Evolutionary conservation across 2,888 invertebrate species (phyloP).

Genomic region (Drosophila engyochracea): DNA sequence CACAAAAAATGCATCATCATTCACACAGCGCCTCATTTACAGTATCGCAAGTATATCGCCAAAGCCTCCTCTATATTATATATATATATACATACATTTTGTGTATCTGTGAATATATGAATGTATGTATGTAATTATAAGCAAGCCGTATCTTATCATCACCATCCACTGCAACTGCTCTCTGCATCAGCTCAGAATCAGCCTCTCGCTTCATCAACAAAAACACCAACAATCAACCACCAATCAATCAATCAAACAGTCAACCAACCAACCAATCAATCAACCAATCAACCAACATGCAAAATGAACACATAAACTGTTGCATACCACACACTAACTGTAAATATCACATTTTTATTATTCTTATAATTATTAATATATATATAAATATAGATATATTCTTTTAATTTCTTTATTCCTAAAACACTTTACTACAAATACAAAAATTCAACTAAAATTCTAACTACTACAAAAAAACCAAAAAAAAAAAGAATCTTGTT

Average conservation of each 20-base stretch:
- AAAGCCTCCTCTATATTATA: constrained; percentile 19
- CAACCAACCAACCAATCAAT: constrained; percentile 13
- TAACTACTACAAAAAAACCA: constrained; percentile 22
- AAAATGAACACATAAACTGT: constrained; percentile 60
- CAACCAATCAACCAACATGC: constrained; percentile 41
- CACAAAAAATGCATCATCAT: constrained; percentile 47
- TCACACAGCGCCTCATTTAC: constrained; percentile 68
- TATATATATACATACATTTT: constrained; percentile 13
- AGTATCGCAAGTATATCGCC: constrained; percentile 54
- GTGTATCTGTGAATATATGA: constrained; percentile 7
- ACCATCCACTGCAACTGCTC: constrained; percentile 44
- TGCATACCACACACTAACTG: constrained; percentile 81
- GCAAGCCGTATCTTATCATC: constrained; percentile 38
- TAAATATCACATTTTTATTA: constrained; percentile 80
- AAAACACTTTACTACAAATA: constrained; percentile 47
- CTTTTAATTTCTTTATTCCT: constrained; percentile 37
- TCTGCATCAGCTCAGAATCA: constrained; percentile 48
- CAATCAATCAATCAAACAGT: constrained; percentile 48
- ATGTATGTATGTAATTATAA: constrained; percentile 2
- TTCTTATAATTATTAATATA: constrained; percentile 47
- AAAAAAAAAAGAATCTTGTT: constrained; percentile 45
- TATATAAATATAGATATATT: constrained; percentile 9
- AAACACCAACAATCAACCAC: constrained; percentile 39
- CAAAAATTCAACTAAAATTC: constrained; percentile 34
- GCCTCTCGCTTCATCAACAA: constrained; percentile 51